These are phyloP conservation scores for Ophion costatus DNA, from an alignment of 2,888 invertebrate species.

Conservation along the genomic window DNA sequence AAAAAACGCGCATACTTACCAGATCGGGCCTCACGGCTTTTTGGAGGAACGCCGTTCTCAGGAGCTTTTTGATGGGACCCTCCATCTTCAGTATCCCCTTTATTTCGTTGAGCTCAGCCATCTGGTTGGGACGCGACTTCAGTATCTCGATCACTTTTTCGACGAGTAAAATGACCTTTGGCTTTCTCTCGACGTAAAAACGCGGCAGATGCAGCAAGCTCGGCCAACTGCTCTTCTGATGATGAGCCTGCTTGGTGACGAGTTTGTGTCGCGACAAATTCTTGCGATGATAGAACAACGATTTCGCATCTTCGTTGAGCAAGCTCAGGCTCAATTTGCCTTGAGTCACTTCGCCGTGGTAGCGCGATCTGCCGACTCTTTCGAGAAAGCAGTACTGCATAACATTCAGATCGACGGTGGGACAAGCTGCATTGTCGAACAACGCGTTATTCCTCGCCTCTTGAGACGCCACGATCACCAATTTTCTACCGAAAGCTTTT, in stretches of 20 bases:
- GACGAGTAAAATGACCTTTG: slow-evolving; percentile 84
- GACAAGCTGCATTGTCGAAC: slow-evolving; percentile 84
- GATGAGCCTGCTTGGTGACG: slow-evolving; percentile 87
- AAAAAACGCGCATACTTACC: slow-evolving; percentile 79
- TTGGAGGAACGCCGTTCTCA: slow-evolving; percentile 85
- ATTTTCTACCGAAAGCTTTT: slow-evolving; percentile 85
- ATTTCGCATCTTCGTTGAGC: slow-evolving; percentile 86
- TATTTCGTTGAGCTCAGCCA: slow-evolving; percentile 85
- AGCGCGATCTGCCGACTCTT: slow-evolving; percentile 89
- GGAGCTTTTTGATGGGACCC: slow-evolving; percentile 84
- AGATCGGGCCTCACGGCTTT: slow-evolving; percentile 85
- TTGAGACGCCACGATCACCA: slow-evolving; percentile 90
- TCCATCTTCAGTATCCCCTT: slow-evolving; percentile 83
- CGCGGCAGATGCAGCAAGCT: slow-evolving; percentile 87
- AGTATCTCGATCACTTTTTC: slow-evolving; percentile 85
- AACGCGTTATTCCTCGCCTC: slow-evolving; percentile 86
- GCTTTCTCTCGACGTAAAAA: slow-evolving; percentile 86
- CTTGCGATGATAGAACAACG: slow-evolving; percentile 87
- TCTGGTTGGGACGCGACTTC: slow-evolving; percentile 85
- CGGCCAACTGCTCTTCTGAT: slow-evolving; percentile 83
- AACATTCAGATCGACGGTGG: slow-evolving; percentile 84
- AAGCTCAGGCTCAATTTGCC: slow-evolving; percentile 86
- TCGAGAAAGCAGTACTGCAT: slow-evolving; percentile 90
- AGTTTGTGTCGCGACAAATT: slow-evolving; percentile 86
- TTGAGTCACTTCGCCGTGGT: slow-evolving; percentile 88